phyloP scores from a whole-genome alignment of 2,888 invertebrate species.

The Steinernema hermaphroditum region DNA sequence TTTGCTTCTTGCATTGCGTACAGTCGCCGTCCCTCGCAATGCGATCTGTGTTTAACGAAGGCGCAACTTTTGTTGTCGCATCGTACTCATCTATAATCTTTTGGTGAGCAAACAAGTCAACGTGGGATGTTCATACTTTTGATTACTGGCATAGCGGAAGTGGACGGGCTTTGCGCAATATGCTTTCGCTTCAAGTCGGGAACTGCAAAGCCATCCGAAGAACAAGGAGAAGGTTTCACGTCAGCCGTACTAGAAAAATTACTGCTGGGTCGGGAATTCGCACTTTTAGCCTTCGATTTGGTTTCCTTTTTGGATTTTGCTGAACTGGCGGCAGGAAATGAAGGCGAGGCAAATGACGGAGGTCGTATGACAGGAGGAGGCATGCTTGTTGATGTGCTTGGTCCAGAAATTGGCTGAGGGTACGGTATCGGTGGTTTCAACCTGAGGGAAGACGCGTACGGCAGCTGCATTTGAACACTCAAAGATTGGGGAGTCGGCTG shows the following conservation, averaged over 20 bases:
- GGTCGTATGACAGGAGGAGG: neutral
- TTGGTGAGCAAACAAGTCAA: neutral
- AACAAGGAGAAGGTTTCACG: slow-evolving; percentile 8
- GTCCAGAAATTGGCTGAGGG: slow-evolving; percentile 6
- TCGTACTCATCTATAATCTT: slow-evolving; percentile 6
- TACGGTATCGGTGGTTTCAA: slow-evolving; percentile 8
- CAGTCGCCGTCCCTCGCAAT: slow-evolving; percentile 19
- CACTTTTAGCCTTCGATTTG: neutral
- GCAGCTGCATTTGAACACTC: neutral
- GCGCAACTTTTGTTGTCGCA: neutral
- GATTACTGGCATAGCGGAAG: neutral
- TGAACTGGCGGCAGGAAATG: neutral
- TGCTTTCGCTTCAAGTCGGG: slow-evolving; percentile 6
- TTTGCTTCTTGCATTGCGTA: neutral
- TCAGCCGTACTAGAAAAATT: neutral
- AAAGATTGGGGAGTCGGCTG: neutral
- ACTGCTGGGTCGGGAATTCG: neutral
- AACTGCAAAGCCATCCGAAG: neutral
- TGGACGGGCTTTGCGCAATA: slow-evolving; percentile 4
- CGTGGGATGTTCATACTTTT: neutral
- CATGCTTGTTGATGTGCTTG: neutral
- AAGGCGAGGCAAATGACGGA: slow-evolving; percentile 3
- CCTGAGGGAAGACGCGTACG: slow-evolving; percentile 8
- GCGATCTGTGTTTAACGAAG: neutral
- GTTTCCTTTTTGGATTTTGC: neutral